Evolutionary conservation across 2,888 invertebrate genomes (phyloP).

Genomic region (Boloria selene): DNA sequence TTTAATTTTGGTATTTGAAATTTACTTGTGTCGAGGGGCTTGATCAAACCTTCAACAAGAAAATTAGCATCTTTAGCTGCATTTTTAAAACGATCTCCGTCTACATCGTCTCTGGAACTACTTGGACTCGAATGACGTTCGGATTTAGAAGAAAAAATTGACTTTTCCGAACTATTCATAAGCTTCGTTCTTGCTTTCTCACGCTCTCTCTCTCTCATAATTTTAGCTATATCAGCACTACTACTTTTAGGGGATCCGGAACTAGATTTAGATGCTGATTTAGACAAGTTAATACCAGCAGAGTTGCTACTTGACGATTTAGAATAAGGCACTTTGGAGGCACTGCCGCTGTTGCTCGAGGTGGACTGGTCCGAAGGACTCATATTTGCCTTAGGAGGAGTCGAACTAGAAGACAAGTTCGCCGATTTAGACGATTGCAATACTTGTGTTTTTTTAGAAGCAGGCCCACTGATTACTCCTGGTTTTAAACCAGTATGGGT

Average conservation of each 20-base stretch:
- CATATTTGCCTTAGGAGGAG: constrained; percentile 71
- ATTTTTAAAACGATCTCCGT: constrained; percentile 84
- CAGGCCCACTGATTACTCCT: constrained; percentile 93
- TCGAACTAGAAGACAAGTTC: constrained; percentile 61
- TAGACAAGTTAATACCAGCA: constrained; percentile 73
- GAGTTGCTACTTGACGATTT: constrained; percentile 70
- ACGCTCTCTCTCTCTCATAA: constrained; percentile 83
- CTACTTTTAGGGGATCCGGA: constrained; percentile 84
- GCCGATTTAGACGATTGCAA: constrained; percentile 79
- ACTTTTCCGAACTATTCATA: constrained; percentile 83
- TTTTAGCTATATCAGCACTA: constrained; percentile 80
- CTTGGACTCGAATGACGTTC: constrained; percentile 87
- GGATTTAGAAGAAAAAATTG: constrained; percentile 84
- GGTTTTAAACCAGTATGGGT: constrained; percentile 92
- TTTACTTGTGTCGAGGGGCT: constrained; percentile 89
- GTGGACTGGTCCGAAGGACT: constrained; percentile 68
- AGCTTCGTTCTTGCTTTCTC: constrained; percentile 83
- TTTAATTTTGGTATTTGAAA: constrained; percentile 93
- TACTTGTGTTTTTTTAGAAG: constrained; percentile 90
- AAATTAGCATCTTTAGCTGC: constrained; percentile 84
- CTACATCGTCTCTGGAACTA: constrained; percentile 84
- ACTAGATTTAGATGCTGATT: constrained; percentile 75
- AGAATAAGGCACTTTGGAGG: constrained; percentile 76
- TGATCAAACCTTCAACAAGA: constrained; percentile 88
- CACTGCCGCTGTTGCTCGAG: constrained; percentile 54